A percentile compares a stretch with the other conserved stretches of the same genome.
Conservation (phyloP, 2,888 invertebrate genomes). For the Balanococcus diminutus region DNA sequence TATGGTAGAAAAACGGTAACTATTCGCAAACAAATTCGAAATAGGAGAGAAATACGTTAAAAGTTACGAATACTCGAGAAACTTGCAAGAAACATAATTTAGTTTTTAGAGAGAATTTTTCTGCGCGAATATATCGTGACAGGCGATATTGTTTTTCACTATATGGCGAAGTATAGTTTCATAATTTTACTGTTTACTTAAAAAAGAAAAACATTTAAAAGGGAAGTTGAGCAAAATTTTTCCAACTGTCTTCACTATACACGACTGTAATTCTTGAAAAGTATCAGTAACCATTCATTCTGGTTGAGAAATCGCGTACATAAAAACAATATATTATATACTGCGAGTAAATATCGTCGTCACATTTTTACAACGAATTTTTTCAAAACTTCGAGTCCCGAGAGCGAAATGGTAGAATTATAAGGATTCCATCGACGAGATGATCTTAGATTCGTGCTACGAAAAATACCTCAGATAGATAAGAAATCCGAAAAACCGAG, state of each 20-base stretch:
- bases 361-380: not conserved
- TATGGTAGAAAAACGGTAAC: constrained; percentile 28
- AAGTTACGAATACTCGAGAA: constrained; percentile 34
- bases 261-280: constrained; percentile 7
- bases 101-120: constrained; percentile 20
- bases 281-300: not conserved
- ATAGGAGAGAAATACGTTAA: not conserved
- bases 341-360: not conserved
- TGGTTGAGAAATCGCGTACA: not conserved
- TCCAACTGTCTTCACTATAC: not conserved
- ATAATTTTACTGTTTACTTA: constrained; percentile 29
- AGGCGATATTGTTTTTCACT: constrained; percentile 26
- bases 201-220: constrained; percentile 32
- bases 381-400: no score
- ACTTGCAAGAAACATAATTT: constrained; percentile 18
- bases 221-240: constrained; percentile 15
- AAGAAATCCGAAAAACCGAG: no score
- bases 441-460: not conserved
- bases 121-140: constrained; percentile 28
- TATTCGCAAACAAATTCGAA: constrained; percentile 16
- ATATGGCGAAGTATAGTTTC: not conserved
- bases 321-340: not conserved
- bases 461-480: no score
- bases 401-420: not conserved
- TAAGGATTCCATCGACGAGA: not conserved